A percentile compares a stretch with the other conserved stretches of the same genome.
Conservation (phyloP, 2,888 invertebrate species). For the Caenorhabditis sinica region DNA sequence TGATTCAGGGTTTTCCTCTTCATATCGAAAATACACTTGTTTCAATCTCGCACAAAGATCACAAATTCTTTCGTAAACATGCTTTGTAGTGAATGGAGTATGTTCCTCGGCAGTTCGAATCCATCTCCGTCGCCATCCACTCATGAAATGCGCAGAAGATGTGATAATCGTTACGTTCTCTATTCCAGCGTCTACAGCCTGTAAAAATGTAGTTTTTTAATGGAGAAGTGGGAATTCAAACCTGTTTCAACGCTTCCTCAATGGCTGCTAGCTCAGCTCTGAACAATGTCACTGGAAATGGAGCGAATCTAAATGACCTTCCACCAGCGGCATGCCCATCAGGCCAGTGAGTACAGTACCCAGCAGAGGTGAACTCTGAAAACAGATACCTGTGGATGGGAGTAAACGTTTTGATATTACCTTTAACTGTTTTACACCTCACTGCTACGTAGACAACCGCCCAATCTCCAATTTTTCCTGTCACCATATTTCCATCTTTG, state of each 20-base stretch:
- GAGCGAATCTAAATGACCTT: slow-evolving; percentile 53
- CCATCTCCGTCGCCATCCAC: slow-evolving; percentile 53
- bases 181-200: slow-evolving; percentile 45
- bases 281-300: slow-evolving; percentile 72
- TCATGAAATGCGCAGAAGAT: slow-evolving; percentile 51
- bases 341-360: slow-evolving; percentile 63
- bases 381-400: not conserved
- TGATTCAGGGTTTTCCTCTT: not conserved
- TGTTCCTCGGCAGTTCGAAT: slow-evolving; percentile 14
- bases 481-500: slow-evolving; percentile 25
- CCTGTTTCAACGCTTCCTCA: slow-evolving; percentile 69
- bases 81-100: not conserved
- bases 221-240: not conserved
- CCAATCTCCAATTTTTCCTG: not conserved
- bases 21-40: slow-evolving; percentile 39
- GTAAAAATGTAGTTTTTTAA: not conserved
- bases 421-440: slow-evolving; percentile 16
- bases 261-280: slow-evolving; percentile 74
- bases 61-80: slow-evolving; percentile 43
- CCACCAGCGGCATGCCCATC: slow-evolving; percentile 49
- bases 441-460: slow-evolving; percentile 47
- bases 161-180: slow-evolving; percentile 27
- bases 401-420: too few relatives aligned
- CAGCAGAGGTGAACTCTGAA: slow-evolving; percentile 58
- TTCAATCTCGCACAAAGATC: slow-evolving; percentile 48